These are phyloP conservation scores for Notospermus geniculatus DNA, from an alignment of 1,140 invertebrate species.

Conservation along the genomic window DNA sequence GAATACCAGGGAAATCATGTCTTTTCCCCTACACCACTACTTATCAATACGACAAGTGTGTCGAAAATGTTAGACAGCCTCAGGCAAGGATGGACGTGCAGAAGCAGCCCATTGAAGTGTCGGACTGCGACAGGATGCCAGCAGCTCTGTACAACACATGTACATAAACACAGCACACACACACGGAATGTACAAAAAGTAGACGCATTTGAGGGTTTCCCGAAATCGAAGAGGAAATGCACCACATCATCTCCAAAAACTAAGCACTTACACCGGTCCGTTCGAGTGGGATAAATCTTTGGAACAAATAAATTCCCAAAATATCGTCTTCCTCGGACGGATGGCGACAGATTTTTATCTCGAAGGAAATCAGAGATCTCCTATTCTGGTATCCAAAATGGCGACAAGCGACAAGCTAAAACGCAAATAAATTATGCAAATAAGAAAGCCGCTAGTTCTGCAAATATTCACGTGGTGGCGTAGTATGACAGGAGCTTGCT, in stretches of 20 bases:
- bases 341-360: slow-evolving; percentile 49
- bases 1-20: too few species aligned
- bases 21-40: too few species aligned
- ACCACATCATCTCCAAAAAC: slow-evolving; percentile 11
- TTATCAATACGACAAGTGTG: background rate
- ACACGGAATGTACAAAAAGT: slow-evolving; percentile 7
- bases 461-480: too few species aligned
- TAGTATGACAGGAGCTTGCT: too few species aligned
- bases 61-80: slow-evolving; percentile 11
- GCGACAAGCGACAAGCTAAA: slow-evolving; percentile 42
- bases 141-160: too few species aligned
- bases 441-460: background rate
- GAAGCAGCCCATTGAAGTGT: slow-evolving; percentile 16
- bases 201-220: slow-evolving; percentile 5
- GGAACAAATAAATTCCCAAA: slow-evolving; percentile 36
- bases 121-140: slow-evolving; percentile 18
- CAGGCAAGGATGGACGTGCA: slow-evolving; percentile 24
- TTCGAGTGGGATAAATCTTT: slow-evolving; percentile 50
- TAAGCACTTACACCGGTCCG: slow-evolving; percentile 53
- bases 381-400: slow-evolving; percentile 48
- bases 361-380: slow-evolving; percentile 30
- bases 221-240: slow-evolving; percentile 1
- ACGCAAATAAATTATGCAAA: slow-evolving; percentile 32
- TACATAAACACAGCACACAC: background rate
- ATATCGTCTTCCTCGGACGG: slow-evolving; percentile 31